Evolutionary conservation across 2,888 invertebrate species (phyloP).

Genomic region (Eutolmus rufibarbis): DNA sequence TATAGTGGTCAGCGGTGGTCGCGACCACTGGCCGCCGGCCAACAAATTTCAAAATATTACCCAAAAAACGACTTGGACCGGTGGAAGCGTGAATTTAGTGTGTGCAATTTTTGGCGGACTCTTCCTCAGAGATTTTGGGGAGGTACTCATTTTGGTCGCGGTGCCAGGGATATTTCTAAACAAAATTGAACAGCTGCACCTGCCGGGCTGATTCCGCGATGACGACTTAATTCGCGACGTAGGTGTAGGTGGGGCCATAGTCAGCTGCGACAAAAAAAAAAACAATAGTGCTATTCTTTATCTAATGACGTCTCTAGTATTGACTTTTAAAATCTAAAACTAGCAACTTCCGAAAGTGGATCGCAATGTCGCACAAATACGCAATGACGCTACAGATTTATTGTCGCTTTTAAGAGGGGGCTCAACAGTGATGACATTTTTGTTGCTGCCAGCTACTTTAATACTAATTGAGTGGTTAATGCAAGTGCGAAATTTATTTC

Average conservation of each 20-base stretch:
- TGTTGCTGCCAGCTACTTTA: neutral
- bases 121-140: neutral
- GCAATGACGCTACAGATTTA: neutral
- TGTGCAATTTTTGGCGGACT: neutral
- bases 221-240: neutral
- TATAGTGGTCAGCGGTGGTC: neutral
- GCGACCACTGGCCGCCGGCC: neutral
- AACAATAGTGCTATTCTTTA: neutral
- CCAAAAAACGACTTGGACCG: conserved; percentile 7
- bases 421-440: neutral
- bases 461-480: neutral
- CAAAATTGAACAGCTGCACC: neutral
- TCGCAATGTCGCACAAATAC: neutral
- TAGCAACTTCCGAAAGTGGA: neutral
- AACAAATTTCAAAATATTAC: neutral
- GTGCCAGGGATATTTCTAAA: conserved; percentile 1
- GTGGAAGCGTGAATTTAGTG: neutral
- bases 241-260: neutral
- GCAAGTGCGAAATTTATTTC: neutral
- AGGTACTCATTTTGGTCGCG: neutral
- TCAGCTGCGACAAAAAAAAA: neutral
- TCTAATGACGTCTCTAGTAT: neutral
- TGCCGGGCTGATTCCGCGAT: neutral
- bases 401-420: neutral
- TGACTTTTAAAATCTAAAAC: neutral